Evolutionary conservation across 2,888 invertebrate species (phyloP), one percentile per base, ranked within the genome.

Genomic region (Nomada goodeniana): DNA sequence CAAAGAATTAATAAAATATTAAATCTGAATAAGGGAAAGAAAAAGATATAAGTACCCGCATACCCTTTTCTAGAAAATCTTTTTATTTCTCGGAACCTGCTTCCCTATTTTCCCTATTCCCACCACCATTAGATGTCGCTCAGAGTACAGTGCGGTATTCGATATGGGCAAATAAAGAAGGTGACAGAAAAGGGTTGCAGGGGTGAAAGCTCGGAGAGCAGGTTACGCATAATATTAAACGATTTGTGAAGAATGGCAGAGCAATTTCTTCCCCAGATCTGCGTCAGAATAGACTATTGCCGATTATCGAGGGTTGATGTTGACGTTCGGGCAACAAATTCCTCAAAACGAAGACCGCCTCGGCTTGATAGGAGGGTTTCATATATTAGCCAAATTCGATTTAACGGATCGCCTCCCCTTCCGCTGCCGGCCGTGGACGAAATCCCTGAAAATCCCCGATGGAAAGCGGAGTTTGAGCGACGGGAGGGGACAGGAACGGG

Each of bases 341-440:
- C 67, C 47, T 82, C 47, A 60, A 73, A 77, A 52, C 57, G 76
- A 47, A 65, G 50, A 73, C 15, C 64, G 47, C 20, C 59, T 64
- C 59, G 65, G 78, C 76, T 68, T 44, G 75, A 72, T 53, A 20
- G 78, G 15, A 57, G 61, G 29, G 3, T 20, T 61, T 63, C 79
- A 76, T 86, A 84, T 85, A 88, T 88, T 89, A 86, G 82, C 84
- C 59, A 83, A 83, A 89, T 89, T 90, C 86, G 88, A 90, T 90
- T 90, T 89, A 89, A 89, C 88, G 89, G 88, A 88, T 89, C 88
- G 86, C 82, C 87, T 89, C 86, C 84, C 81, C 86, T 86, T 87
- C 84, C 83, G 88, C 67, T 87, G 80, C 80, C 83, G 79, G 83
- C 71, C 79, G 81, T 72, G 80, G 80, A 83, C 83, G 74, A 89